Evolutionary conservation across 2,113 vertebrate genomes (phyloP).

Genomic region (Orthonyx spaldingii): DNA sequence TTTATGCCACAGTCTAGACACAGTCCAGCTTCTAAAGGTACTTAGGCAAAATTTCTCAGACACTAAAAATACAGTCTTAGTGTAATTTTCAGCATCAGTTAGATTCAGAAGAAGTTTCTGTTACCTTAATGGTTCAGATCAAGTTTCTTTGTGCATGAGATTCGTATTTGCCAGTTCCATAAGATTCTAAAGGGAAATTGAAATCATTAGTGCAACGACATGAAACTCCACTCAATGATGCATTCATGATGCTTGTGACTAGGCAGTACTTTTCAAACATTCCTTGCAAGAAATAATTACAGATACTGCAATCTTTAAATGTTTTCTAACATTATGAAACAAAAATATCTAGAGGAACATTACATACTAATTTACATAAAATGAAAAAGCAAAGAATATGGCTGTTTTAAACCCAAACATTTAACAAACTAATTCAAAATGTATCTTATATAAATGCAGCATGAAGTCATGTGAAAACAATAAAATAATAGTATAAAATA

Average conservation of each 20-base stretch:
- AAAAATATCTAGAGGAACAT: background rate
- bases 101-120: background rate
- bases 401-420: background rate
- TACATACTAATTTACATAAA: background rate
- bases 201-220: background rate
- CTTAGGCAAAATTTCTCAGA: background rate
- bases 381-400: background rate
- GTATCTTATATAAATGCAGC: background rate
- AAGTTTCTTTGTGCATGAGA: background rate
- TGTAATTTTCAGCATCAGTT: background rate
- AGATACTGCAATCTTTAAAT: background rate
- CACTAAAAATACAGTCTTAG: background rate
- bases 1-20: background rate
- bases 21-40: background rate
- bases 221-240: background rate
- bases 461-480: background rate
- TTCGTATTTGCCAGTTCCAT: background rate
- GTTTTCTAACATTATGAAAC: background rate
- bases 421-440: background rate
- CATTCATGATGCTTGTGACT: background rate
- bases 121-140: background rate
- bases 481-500: background rate
- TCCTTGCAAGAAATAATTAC: background rate
- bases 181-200: background rate
- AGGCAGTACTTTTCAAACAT: background rate